Conservation (phyloP, 2,888 invertebrate species). For the Drosophila acutilabella region DNA sequence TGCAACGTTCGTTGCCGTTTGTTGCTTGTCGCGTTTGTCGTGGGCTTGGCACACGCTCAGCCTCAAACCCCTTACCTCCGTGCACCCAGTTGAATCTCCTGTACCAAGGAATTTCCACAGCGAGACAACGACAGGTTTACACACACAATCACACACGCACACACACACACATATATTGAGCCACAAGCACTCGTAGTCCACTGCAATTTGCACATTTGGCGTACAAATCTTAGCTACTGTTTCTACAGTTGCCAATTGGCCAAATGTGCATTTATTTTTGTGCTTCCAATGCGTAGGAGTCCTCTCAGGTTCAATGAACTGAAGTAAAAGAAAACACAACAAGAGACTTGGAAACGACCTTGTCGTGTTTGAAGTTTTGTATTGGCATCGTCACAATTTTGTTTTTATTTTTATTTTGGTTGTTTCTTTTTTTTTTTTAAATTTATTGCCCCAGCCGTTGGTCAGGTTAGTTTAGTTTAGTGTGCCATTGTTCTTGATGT, state of each 20-base stretch:
- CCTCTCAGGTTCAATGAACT: constrained; percentile 61
- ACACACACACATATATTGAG: constrained; percentile 5
- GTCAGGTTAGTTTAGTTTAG: constrained; percentile 66
- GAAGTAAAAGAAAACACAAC: constrained; percentile 17
- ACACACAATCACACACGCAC: not conserved
- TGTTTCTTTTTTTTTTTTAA: constrained; percentile 59
- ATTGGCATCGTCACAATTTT: constrained; percentile 46
- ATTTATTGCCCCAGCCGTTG: constrained; percentile 60
- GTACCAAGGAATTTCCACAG: constrained; percentile 67
- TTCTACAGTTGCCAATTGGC: constrained; percentile 54
- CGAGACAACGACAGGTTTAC: constrained; percentile 69
- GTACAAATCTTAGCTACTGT: constrained; percentile 71
- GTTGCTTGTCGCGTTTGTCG: constrained; percentile 48
- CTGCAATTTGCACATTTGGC: constrained; percentile 67
- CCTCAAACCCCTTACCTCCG: constrained; percentile 33
- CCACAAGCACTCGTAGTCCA: constrained; percentile 28
- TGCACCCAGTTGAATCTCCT: not conserved
- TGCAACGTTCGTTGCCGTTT: constrained; percentile 21
- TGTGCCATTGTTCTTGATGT: constrained; percentile 76
- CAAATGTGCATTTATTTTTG: constrained; percentile 39
- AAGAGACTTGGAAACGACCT: constrained; percentile 54
- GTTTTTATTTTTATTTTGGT: constrained; percentile 36
- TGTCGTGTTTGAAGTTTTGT: constrained; percentile 55
- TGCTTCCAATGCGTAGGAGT: constrained; percentile 63
- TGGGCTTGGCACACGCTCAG: constrained; percentile 75